Evolutionary conservation across 2,113 vertebrate genomes (phyloP).

Genomic region (Lepisosteus oculatus): DNA sequence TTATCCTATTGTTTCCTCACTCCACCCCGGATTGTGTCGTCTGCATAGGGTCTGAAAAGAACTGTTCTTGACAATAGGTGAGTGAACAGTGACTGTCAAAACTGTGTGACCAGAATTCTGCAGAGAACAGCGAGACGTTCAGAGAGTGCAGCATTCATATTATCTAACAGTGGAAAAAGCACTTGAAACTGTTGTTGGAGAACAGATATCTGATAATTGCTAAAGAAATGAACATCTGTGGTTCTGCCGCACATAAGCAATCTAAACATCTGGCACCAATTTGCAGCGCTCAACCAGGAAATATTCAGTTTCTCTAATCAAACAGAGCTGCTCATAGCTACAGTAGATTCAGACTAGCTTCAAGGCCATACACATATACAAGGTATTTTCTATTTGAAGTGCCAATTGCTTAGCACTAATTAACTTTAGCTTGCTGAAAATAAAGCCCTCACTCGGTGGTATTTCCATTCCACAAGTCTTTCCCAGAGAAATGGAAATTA

Average conservation of each 20-base stretch:
- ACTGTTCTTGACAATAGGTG: too few relatives aligned
- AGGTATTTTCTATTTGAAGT: slow-evolving; percentile 18
- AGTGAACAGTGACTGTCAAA: too few relatives aligned
- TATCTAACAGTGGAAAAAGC: not conserved
- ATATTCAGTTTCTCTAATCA: slow-evolving; percentile 25
- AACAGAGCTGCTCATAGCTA: slow-evolving; percentile 23
- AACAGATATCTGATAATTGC: slow-evolving; percentile 26
- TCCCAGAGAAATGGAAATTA: too few relatives aligned
- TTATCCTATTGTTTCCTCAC: too few relatives aligned
- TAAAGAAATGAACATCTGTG: slow-evolving; percentile 31
- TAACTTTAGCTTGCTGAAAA: not conserved
- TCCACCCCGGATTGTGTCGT: too few relatives aligned
- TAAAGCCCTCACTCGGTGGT: too few relatives aligned
- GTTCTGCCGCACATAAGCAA: not conserved
- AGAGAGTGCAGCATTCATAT: not conserved
- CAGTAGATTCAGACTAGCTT: slow-evolving; percentile 22
- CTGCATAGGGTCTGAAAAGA: too few relatives aligned
- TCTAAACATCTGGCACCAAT: slow-evolving; percentile 2
- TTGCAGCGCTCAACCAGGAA: slow-evolving; percentile 8
- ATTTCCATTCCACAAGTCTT: too few relatives aligned
- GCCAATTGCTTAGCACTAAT: slow-evolving; percentile 19
- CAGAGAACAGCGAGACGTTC: too few relatives aligned
- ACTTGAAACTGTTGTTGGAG: not conserved
- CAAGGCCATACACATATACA: slow-evolving; percentile 12
- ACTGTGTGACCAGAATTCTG: too few relatives aligned